These are phyloP conservation scores for Andricus curvator DNA, from an alignment of 2,888 invertebrate species.

Conservation along the genomic window DNA sequence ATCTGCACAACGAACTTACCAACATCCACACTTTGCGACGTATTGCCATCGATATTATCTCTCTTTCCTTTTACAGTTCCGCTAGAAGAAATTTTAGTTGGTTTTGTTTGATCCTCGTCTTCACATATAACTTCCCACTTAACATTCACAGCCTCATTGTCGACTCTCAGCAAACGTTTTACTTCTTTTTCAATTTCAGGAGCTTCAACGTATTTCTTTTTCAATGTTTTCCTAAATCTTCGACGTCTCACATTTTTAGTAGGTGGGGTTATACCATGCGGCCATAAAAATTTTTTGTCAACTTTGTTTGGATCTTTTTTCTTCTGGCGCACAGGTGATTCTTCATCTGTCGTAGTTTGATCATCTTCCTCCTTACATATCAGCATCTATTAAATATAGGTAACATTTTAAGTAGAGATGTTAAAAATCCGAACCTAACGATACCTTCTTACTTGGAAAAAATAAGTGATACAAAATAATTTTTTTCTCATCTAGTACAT, in stretches of 20 bases:
- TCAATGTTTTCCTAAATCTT: slow-evolving; percentile 95
- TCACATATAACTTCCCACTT: slow-evolving; percentile 94
- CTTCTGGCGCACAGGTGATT: slow-evolving; percentile 88
- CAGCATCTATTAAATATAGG: slow-evolving; percentile 81
- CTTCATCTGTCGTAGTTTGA: slow-evolving; percentile 86
- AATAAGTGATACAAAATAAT: too few species aligned
- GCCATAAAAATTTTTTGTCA: slow-evolving; percentile 95
- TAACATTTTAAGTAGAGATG: neutral
- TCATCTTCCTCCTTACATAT: slow-evolving; percentile 94
- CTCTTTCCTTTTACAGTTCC: slow-evolving; percentile 73
- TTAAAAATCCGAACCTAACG: neutral
- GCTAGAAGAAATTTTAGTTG: slow-evolving; percentile 75
- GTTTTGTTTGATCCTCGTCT: slow-evolving; percentile 85
- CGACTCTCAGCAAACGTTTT: slow-evolving; percentile 92
- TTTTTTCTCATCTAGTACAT: too few species aligned
- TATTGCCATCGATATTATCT: slow-evolving; percentile 72
- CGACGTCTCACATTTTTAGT: slow-evolving; percentile 96
- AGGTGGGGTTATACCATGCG: slow-evolving; percentile 97
- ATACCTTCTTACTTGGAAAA: too few species aligned
- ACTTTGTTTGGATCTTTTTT: slow-evolving; percentile 91
- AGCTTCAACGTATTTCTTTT: slow-evolving; percentile 97
- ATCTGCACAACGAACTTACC: slow-evolving; percentile 67
- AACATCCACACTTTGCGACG: slow-evolving; percentile 78
- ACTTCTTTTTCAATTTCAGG: slow-evolving; percentile 99
- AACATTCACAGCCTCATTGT: slow-evolving; percentile 94